Percentiles rank a stretch among this genome's conserved stretches.
phyloP scores from a whole-genome alignment of 30 jellyfish, hydroid and myxozoan species.

The Euphysa ruthae region DNA sequence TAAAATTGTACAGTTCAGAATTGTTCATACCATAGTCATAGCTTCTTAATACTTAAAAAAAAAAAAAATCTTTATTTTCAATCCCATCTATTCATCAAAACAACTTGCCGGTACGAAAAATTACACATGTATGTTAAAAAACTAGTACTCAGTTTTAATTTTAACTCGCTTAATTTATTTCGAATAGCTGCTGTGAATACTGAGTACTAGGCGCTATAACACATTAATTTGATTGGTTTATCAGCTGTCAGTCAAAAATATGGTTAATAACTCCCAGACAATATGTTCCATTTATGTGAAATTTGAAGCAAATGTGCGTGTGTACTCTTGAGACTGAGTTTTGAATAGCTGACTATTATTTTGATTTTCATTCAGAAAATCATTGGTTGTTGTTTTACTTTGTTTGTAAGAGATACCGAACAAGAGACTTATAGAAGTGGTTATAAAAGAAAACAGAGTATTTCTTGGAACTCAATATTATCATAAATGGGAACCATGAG shows the following conservation, averaged over 20 bases:
- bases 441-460: conserved; percentile 22
- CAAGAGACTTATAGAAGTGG: conserved; percentile 23
- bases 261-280: conserved; percentile 23
- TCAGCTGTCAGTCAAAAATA: conserved; percentile 35
- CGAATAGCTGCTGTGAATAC: too few species aligned
- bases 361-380: conserved; percentile 38
- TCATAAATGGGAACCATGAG: conserved; percentile 19
- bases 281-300: conserved; percentile 15
- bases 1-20: too few species aligned
- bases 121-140: too few species aligned
- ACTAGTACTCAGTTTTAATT: too few species aligned
- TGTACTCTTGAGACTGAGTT: conserved; percentile 10
- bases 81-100: too few species aligned
- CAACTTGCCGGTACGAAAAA: too few species aligned
- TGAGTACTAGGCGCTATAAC: too few species aligned
- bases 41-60: too few species aligned
- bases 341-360: conserved; percentile 44
- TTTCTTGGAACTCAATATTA: conserved; percentile 34
- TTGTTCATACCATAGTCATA: too few species aligned
- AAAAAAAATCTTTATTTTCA: too few species aligned
- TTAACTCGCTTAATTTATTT: too few species aligned
- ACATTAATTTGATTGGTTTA: conserved; percentile 22
- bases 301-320: conserved; percentile 34
- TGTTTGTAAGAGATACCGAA: conserved; percentile 38
- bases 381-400: conserved; percentile 35